phyloP scores from a whole-genome alignment of 2,888 invertebrate species.

The Dermolepida albohirtum region DNA sequence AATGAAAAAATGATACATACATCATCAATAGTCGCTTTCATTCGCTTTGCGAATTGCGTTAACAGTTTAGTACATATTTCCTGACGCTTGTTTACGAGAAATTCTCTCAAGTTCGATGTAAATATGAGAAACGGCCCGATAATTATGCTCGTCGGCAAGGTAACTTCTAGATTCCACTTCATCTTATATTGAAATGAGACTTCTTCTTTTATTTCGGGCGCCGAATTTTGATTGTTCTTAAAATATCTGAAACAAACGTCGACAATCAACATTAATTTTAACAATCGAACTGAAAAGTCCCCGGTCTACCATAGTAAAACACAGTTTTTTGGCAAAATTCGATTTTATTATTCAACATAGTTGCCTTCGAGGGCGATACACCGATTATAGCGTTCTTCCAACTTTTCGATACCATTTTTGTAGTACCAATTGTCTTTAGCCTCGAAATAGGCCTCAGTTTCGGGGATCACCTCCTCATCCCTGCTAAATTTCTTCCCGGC shows the following conservation, averaged over 20 bases:
- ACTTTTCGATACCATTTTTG: too few species aligned
- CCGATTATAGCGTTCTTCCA: too few species aligned
- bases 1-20: slow-evolving; percentile 64
- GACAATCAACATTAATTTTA: neutral
- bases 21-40: slow-evolving; percentile 74
- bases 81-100: slow-evolving; percentile 77
- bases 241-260: slow-evolving; percentile 63
- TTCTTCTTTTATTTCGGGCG: slow-evolving; percentile 78
- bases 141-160: slow-evolving; percentile 77
- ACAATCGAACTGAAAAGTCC: too few species aligned
- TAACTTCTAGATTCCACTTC: slow-evolving; percentile 73
- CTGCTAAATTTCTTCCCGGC: too few species aligned
- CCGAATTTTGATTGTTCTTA: slow-evolving; percentile 72
- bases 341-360: too few species aligned
- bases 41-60: slow-evolving; percentile 77
- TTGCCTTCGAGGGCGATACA: too few species aligned
- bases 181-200: slow-evolving; percentile 76
- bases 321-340: too few species aligned
- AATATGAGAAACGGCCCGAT: slow-evolving; percentile 84
- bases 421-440: too few species aligned
- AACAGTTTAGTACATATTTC: slow-evolving; percentile 77
- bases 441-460: too few species aligned
- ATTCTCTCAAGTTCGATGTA: slow-evolving; percentile 74
- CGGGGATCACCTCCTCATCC: too few species aligned
- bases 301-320: too few species aligned